Conservation (phyloP, 2,888 invertebrate genomes). For the Adela reaumurella region DNA sequence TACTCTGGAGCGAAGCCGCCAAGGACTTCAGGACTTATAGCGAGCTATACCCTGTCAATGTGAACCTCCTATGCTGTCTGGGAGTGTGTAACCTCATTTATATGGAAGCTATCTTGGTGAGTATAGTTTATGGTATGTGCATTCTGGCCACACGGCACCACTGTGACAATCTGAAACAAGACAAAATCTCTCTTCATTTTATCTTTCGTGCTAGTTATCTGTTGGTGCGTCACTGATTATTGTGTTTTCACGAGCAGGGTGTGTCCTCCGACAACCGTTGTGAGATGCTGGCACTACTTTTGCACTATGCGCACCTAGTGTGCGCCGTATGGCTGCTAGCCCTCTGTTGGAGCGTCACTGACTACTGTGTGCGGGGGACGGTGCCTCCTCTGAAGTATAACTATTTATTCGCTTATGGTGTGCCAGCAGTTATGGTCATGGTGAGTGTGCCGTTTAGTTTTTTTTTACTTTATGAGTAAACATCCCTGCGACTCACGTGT, state of each 20-base stretch:
- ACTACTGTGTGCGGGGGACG: conserved; percentile 59
- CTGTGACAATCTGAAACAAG: too few species aligned
- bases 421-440: conserved; percentile 63
- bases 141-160: too few species aligned
- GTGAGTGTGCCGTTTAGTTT: too few species aligned
- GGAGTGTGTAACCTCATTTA: conserved; percentile 60
- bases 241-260: conserved; percentile 49
- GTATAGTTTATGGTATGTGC: conserved; percentile 9
- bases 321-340: conserved; percentile 69
- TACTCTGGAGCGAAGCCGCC: conserved; percentile 38
- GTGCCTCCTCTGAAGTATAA: conserved; percentile 55
- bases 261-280: conserved; percentile 62
- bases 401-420: conserved; percentile 59
- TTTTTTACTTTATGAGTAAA: too few species aligned
- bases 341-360: conserved; percentile 48
- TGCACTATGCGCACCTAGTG: conserved; percentile 68
- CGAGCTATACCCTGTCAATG: conserved; percentile 54
- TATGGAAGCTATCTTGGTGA: conserved; percentile 64
- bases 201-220: conserved; percentile 51
- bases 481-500: too few species aligned
- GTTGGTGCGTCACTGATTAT: conserved; percentile 46
- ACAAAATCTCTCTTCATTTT: background rate
- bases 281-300: conserved; percentile 61
- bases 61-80: conserved; percentile 61
- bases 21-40: conserved; percentile 39